A percentile compares a stretch with the other conserved stretches of the same genome.
Evolutionary conservation across 2,113 vertebrate genomes (phyloP).

Genomic region (Prionailurus viverrinus): DNA sequence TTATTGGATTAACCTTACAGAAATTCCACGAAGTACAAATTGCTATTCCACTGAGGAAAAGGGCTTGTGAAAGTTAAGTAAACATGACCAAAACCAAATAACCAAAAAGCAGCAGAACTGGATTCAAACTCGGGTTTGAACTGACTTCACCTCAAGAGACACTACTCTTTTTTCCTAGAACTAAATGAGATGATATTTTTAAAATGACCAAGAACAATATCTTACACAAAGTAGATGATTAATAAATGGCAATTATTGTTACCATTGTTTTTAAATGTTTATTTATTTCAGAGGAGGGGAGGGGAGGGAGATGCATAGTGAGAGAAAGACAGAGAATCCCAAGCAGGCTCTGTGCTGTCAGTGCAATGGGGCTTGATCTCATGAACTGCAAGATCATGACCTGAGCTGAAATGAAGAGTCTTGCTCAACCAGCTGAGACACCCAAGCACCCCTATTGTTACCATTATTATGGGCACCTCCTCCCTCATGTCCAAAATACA

Average conservation of each 20-base stretch:
- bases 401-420: too few species aligned
- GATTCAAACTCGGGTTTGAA: background rate
- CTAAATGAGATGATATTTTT: background rate
- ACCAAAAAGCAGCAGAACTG: background rate
- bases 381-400: too few species aligned
- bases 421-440: too few species aligned
- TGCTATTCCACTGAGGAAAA: background rate
- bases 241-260: background rate
- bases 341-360: too few species aligned
- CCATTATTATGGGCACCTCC: background rate
- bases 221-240: background rate
- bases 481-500: background rate
- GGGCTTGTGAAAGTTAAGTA: background rate
- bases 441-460: background rate
- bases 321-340: too few species aligned
- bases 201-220: background rate
- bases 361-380: too few species aligned
- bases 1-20: background rate
- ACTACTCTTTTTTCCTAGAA: background rate
- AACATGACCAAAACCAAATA: conserved; percentile 7
- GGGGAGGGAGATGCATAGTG: too few species aligned
- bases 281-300: too few species aligned
- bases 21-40: background rate
- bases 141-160: background rate
- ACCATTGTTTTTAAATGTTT: background rate